Evolutionary conservation across 2,113 vertebrate species (phyloP).

Genomic region (Pandion haliaetus): DNA sequence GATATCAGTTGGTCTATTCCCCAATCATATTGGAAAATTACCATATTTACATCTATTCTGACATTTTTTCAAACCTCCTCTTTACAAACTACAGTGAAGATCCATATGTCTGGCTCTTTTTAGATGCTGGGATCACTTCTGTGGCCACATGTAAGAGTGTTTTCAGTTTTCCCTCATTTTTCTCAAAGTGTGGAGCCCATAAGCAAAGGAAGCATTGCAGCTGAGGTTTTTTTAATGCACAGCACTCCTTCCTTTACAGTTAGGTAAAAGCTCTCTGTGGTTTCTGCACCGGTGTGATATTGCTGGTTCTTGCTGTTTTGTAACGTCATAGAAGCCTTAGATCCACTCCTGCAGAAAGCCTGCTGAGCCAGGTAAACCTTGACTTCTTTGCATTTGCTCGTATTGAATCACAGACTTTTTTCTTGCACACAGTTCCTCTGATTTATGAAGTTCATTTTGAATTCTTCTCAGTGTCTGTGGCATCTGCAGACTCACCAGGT

Average conservation of each 20-base stretch:
- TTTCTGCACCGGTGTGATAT: not conserved
- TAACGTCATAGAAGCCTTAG: not conserved
- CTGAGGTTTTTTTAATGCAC: not conserved
- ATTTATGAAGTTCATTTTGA: not conserved
- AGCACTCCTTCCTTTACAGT: not conserved
- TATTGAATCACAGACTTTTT: not conserved
- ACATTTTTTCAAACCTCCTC: not conserved
- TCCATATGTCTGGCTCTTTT: not conserved
- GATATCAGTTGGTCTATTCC: not conserved
- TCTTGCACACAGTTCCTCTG: not conserved
- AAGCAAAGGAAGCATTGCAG: not conserved
- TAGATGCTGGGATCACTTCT: not conserved
- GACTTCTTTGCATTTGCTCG: not conserved
- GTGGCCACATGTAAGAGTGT: not conserved
- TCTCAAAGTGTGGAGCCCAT: not conserved
- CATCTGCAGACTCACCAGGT: not conserved
- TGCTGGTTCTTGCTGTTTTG: not conserved
- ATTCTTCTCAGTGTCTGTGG: not conserved
- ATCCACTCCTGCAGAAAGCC: not conserved
- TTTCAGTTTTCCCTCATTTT: not conserved
- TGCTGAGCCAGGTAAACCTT: not conserved
- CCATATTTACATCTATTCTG: not conserved
- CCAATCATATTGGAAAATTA: rapidly evolving
- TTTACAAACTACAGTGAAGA: not conserved
- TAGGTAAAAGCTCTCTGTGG: not conserved